Percentiles rank a stretch among this genome's conserved stretches.
Conservation (phyloP, 2,888 invertebrate species). For the Xanthia icteritia region DNA sequence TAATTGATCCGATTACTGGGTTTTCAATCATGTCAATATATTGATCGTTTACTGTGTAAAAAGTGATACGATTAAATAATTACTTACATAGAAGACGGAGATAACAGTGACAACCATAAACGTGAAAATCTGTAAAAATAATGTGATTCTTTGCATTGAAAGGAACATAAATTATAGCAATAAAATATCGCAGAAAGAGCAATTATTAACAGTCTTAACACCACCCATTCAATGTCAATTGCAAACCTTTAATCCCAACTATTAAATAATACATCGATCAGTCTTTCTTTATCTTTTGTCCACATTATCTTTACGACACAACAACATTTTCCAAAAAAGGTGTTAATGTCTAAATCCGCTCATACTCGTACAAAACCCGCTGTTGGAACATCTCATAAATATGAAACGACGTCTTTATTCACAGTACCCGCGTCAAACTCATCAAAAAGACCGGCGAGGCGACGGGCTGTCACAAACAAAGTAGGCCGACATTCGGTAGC, state of each 20-base stretch:
- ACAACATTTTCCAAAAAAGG: conserved; percentile 20
- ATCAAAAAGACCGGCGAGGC: conserved; percentile 32
- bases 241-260: not conserved
- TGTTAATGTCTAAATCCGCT: conserved; percentile 31
- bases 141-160: not conserved
- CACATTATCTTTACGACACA: not conserved
- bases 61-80: not conserved
- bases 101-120: not conserved
- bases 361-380: conserved; percentile 1
- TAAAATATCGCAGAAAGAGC: not conserved
- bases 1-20: conserved; percentile 22
- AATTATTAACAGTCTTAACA: not conserved
- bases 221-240: not conserved
- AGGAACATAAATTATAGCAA: not conserved
- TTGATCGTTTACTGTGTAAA: conserved; percentile 3
- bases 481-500: conserved; percentile 54
- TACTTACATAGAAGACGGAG: not conserved
- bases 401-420: conserved; percentile 30
- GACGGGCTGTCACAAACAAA: conserved; percentile 49
- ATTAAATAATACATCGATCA: not conserved
- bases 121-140: not conserved
- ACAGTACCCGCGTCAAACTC: conserved; percentile 39
- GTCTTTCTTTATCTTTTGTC: conserved; percentile 8
- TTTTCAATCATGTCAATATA: conserved; percentile 1
- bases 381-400: conserved; percentile 40